These are phyloP conservation scores for Drosophila hydei DNA, from an alignment of 1,140 invertebrate species.

Conservation along the genomic window DNA sequence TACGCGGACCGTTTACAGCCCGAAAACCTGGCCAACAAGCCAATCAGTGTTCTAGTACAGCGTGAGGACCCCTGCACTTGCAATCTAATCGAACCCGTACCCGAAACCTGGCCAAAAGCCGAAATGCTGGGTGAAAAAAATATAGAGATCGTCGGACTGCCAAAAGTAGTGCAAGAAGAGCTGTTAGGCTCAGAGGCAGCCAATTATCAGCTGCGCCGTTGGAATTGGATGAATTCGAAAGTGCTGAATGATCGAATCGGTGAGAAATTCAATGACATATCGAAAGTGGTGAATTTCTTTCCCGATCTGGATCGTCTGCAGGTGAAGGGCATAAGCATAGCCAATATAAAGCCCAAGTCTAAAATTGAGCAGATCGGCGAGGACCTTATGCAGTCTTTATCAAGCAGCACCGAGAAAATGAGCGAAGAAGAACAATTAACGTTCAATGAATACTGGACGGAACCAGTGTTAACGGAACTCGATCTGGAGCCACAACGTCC, in stretches of 20 bases:
- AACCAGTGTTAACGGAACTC: not conserved
- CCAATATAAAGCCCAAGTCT: not conserved
- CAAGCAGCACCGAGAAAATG: slow-evolving; percentile 5
- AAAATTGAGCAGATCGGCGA: slow-evolving; percentile 11
- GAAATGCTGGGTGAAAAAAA: slow-evolving; percentile 36
- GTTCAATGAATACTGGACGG: not conserved
- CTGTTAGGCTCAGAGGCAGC: slow-evolving; percentile 45
- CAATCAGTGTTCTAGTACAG: not conserved
- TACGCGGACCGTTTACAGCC: slow-evolving; percentile 60
- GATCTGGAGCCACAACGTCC: not conserved
- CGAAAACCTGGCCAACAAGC: slow-evolving; percentile 1
- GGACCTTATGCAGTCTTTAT: slow-evolving; percentile 25
- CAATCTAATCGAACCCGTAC: not conserved
- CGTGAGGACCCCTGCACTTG: slow-evolving; percentile 40
- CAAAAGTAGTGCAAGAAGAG: slow-evolving; percentile 44
- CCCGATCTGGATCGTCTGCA: slow-evolving; percentile 60
- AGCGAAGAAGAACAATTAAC: slow-evolving; percentile 27
- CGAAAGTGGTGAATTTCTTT: slow-evolving; percentile 65
- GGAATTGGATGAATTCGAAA: slow-evolving; percentile 66
- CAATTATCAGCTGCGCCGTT: slow-evolving; percentile 23
- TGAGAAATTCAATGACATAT: slow-evolving; percentile 42
- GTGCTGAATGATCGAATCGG: slow-evolving; percentile 57
- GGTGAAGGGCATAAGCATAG: slow-evolving; percentile 43
- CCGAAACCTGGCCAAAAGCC: slow-evolving; percentile 52
- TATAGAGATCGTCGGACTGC: slow-evolving; percentile 69